A percentile compares a stretch with the other conserved stretches of the same genome.
phyloP scores from a whole-genome alignment of 2,888 invertebrate genomes.

The Biston stratarius region DNA sequence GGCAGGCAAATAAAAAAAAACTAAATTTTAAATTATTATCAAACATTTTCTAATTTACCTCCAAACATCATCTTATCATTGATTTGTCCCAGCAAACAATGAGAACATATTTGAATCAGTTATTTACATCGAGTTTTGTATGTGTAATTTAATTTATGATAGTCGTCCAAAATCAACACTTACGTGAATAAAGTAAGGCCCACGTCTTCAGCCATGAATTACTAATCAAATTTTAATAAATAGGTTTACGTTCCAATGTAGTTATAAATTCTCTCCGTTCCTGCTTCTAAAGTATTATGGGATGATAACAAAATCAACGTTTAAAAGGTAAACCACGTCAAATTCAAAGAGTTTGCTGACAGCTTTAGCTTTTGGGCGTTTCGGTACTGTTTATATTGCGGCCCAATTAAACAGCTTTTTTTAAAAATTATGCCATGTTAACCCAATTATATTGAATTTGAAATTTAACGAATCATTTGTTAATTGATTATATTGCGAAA shows the following conservation, averaged over 20 bases:
- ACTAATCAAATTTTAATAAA: neutral
- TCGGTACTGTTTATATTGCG: constrained; percentile 17
- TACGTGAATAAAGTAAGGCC: neutral
- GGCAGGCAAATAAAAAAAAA: too few relatives aligned
- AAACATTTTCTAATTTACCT: too few relatives aligned
- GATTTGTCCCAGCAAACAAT: too few relatives aligned
- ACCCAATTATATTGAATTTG: neutral
- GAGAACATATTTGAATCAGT: too few relatives aligned
- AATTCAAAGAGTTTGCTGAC: constrained; percentile 26
- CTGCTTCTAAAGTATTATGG: neutral
- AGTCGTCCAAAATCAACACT: too few relatives aligned
- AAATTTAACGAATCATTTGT: constrained; percentile 10
- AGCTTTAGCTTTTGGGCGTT: constrained; percentile 7
- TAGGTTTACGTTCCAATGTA: neutral
- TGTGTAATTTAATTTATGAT: too few relatives aligned
- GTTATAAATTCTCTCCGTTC: neutral
- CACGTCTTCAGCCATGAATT: constrained; percentile 5
- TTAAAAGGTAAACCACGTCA: constrained; percentile 6
- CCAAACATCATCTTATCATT: too few relatives aligned
- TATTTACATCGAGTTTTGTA: too few relatives aligned
- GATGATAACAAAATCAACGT: constrained; percentile 11
- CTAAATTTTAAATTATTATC: too few relatives aligned
- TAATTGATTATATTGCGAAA: constrained; percentile 5
- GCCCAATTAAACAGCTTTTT: constrained; percentile 20
- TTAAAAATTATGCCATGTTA: constrained; percentile 23